phyloP scores from a whole-genome alignment of 2,113 vertebrate genomes.

The Heterotis niloticus region DNA sequence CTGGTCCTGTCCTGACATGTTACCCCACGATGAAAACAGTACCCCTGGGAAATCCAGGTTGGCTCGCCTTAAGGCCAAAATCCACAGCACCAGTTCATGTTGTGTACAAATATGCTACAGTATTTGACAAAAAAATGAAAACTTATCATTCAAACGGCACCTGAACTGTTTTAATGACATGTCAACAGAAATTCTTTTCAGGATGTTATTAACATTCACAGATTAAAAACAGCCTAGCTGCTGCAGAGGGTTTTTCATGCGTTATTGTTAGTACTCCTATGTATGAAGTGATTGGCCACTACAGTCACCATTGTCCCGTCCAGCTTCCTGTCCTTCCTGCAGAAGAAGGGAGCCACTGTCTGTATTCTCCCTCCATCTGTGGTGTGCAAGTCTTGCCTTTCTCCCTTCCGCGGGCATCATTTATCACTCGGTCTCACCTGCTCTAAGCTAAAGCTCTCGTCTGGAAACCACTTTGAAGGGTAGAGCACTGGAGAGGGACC shows the following conservation, averaged over 20 bases:
- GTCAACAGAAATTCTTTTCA: background rate
- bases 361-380: conserved; percentile 11
- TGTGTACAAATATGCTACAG: too few species aligned
- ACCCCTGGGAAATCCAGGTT: background rate
- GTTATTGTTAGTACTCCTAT: background rate
- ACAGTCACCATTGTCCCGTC: background rate
- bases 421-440: conserved; percentile 22
- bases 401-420: background rate
- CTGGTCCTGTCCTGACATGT: conserved; percentile 23
- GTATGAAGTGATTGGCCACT: background rate
- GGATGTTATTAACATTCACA: background rate
- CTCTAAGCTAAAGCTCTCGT: background rate
- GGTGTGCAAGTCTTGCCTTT: background rate
- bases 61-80: background rate
- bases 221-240: background rate
- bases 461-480: conserved; percentile 6
- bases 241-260: background rate
- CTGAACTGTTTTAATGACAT: background rate
- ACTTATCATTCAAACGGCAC: background rate
- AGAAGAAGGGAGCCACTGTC: conserved; percentile 2
- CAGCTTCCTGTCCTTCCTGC: background rate
- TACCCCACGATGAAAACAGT: background rate
- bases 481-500: conserved; percentile 11
- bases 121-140: too few species aligned
- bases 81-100: too few species aligned